Evolutionary conservation across 2,113 vertebrate species (phyloP).

Genomic region (Zosterops lateralis): DNA sequence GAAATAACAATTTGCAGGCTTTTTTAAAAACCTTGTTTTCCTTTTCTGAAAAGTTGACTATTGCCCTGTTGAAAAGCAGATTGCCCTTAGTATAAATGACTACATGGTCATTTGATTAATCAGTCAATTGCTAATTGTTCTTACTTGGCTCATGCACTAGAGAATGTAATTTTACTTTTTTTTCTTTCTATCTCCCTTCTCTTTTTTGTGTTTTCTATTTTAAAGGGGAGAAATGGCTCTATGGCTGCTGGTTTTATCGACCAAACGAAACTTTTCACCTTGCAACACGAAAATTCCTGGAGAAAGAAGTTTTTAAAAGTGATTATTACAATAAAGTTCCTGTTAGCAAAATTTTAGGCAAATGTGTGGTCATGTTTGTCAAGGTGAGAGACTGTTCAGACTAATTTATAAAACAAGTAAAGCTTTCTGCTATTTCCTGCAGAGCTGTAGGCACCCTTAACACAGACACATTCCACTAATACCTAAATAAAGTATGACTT

Average conservation of each 20-base stretch:
- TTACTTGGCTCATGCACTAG: not conserved
- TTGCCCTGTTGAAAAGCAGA: not conserved
- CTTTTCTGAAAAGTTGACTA: not conserved
- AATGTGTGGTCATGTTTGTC: constrained; percentile 99
- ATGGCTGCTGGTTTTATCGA: constrained; percentile 98
- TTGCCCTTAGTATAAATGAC: not conserved
- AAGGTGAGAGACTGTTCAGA: constrained; percentile 80
- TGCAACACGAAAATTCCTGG: constrained; percentile 95
- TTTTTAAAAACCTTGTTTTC: not conserved
- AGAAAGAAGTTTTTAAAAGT: constrained; percentile 99
- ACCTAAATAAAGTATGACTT: not conserved
- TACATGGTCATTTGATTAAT: not conserved
- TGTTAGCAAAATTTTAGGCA: constrained; percentile 95
- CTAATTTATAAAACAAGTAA: not conserved
- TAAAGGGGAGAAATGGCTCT: constrained; percentile 96
- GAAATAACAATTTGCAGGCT: not conserved
- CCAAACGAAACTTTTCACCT: constrained; percentile 98
- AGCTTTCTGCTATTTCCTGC: not conserved
- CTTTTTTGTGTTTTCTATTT: not conserved
- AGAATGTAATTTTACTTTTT: not conserved
- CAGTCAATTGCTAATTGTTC: not conserved
- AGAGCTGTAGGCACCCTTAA: not conserved
- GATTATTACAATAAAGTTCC: constrained; percentile 99
- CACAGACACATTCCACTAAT: not conserved
- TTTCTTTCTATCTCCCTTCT: not conserved